Conservation (phyloP, 2,888 invertebrate genomes). For the Xanthorhoe designata region DNA sequence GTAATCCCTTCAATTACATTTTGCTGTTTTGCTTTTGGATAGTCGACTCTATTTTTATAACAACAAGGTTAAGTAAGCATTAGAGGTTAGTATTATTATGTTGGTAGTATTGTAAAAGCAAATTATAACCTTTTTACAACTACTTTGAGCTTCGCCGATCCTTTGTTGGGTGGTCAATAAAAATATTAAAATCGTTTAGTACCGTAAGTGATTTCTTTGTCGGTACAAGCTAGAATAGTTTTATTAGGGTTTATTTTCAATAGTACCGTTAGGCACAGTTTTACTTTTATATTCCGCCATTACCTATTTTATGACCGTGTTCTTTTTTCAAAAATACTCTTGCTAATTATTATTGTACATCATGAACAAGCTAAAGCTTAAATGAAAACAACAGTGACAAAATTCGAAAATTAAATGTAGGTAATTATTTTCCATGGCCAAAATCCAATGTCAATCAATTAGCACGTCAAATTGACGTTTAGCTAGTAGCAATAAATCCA, state of each 20-base stretch:
- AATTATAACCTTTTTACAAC: slow-evolving; percentile 70
- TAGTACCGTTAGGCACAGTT: slow-evolving; percentile 55
- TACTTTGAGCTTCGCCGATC: slow-evolving; percentile 63
- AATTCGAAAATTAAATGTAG: neutral
- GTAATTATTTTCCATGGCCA: slow-evolving; percentile 19
- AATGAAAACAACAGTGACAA: neutral
- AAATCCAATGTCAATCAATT: slow-evolving; percentile 41
- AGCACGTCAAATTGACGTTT: slow-evolving; percentile 44
- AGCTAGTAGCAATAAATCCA: slow-evolving; percentile 54
- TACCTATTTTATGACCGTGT: slow-evolving; percentile 18
- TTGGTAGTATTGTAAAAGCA: slow-evolving; percentile 47
- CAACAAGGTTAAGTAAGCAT: neutral
- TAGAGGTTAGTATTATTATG: neutral
- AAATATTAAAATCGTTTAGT: slow-evolving; percentile 59
- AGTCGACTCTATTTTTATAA: slow-evolving; percentile 28
- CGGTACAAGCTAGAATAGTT: slow-evolving; percentile 51
- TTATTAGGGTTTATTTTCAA: slow-evolving; percentile 55
- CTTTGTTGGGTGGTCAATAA: slow-evolving; percentile 58
- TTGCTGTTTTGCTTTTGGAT: slow-evolving; percentile 28
- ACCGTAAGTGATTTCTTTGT: slow-evolving; percentile 46
- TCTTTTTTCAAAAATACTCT: slow-evolving; percentile 9
- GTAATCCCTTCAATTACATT: slow-evolving; percentile 45
- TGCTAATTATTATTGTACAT: neutral
- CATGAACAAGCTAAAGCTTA: neutral
- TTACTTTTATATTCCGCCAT: slow-evolving; percentile 27